Conservation (phyloP, 2,888 invertebrate genomes). For the Hermaeophaga mercurialis region DNA sequence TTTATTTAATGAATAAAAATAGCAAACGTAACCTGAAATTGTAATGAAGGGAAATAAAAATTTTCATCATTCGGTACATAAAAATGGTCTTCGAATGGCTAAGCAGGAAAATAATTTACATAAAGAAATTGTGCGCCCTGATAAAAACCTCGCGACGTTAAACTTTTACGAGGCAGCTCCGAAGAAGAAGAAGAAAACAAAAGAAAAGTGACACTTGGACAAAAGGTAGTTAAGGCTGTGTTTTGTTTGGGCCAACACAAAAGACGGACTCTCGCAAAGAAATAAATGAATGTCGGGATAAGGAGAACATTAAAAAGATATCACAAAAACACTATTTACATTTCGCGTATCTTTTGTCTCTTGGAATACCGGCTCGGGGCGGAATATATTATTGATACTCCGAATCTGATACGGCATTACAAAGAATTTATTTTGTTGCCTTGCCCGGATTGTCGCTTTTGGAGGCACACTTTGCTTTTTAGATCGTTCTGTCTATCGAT, state of each 20-base stretch:
- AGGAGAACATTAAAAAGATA: conserved; percentile 58
- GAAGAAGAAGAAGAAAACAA: conserved; percentile 52
- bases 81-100: conserved; percentile 27
- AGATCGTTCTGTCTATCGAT: no score
- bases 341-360: conserved; percentile 55
- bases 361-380: conserved; percentile 42
- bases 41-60: no score
- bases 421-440: no score
- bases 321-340: conserved; percentile 60
- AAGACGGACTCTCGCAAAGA: conserved; percentile 57
- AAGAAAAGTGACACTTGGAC: conserved; percentile 59
- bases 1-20: no score
- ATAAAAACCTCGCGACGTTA: conserved; percentile 52
- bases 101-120: conserved; percentile 36
- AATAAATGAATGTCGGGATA: conserved; percentile 57
- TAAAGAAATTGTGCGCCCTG: conserved; percentile 42
- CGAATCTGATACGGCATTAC: conserved; percentile 25
- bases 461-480: no score
- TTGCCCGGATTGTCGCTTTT: no score
- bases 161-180: conserved; percentile 52
- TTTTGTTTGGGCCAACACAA: conserved; percentile 56
- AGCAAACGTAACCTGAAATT: no score
- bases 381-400: conserved; percentile 42
- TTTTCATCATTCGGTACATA: not conserved
- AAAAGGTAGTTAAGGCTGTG: conserved; percentile 59